These are phyloP conservation scores for Ispidina picta DNA, from an alignment of 2,797 vertebrate species.

Conservation along the genomic window DNA sequence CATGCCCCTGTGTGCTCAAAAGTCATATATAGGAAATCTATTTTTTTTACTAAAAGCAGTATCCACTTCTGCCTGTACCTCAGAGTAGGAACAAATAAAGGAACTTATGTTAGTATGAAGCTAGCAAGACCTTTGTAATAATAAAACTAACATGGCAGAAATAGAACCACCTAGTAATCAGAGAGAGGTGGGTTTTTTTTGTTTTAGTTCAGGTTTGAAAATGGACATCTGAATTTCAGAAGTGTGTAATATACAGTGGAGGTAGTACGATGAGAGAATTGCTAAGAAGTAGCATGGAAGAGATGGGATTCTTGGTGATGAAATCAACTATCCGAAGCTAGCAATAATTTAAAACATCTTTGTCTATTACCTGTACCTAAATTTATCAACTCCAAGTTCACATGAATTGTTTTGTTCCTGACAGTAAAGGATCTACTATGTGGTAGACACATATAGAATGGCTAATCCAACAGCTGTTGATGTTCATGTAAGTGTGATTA, in stretches of 20 bases:
- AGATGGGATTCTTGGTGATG: not conserved
- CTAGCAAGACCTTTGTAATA: not conserved
- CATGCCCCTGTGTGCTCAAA: not conserved
- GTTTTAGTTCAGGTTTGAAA: not conserved
- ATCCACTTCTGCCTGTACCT: not conserved
- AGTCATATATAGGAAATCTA: not conserved
- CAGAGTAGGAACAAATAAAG: not conserved
- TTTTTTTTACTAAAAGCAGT: not conserved
- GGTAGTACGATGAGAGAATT: not conserved
- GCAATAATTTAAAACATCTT: not conserved
- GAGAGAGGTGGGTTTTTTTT: not conserved
- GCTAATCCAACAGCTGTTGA: not conserved
- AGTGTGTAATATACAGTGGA: not conserved
- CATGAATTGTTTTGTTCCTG: not conserved
- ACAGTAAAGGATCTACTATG: not conserved
- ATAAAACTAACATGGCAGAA: not conserved
- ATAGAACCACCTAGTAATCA: not conserved
- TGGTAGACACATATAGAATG: not conserved
- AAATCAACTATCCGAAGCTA: not conserved
- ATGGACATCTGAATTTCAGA: not conserved
- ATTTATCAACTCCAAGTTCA: not conserved
- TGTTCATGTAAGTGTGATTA: not conserved
- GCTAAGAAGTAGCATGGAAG: not conserved
- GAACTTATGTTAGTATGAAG: not conserved
- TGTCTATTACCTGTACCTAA: not conserved